Percentiles rank a stretch among this genome's conserved stretches.
Conservation (phyloP, 2,888 invertebrate species). For the Drosophila merina region DNA sequence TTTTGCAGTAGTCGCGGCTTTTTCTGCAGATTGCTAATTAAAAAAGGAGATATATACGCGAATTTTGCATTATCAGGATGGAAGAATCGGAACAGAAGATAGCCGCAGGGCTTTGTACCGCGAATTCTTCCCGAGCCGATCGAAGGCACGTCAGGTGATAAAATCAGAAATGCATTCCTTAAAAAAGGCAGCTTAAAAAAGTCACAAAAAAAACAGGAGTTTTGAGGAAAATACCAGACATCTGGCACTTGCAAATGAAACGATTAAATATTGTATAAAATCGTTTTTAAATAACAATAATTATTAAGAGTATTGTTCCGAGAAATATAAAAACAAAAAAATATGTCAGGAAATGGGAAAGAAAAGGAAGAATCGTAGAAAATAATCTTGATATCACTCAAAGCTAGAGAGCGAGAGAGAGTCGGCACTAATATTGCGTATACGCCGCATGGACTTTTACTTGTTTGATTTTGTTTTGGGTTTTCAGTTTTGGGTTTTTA, state of each 20-base stretch:
- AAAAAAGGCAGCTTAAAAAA: conserved; percentile 40
- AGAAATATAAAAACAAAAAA: conserved; percentile 10
- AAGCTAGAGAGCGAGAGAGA: conserved; percentile 1
- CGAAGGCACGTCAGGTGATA: conserved; percentile 58
- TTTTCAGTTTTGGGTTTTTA: conserved; percentile 14
- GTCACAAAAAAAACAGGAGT: too few relatives aligned
- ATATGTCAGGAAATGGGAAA: background rate
- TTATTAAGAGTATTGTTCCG: conserved; percentile 31
- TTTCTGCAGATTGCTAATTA: conserved; percentile 41
- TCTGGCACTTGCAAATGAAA: conserved; percentile 34
- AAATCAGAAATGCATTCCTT: conserved; percentile 63
- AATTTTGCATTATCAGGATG: conserved; percentile 36
- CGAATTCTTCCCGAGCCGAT: conserved; percentile 46
- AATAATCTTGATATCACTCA: background rate
- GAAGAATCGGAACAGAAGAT: conserved; percentile 30
- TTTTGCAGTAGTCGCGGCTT: conserved; percentile 48
- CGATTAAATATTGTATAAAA: conserved; percentile 28
- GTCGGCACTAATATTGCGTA: conserved; percentile 36
- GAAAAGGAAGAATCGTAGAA: background rate
- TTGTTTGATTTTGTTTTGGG: conserved; percentile 30
- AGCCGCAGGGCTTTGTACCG: conserved; percentile 13
- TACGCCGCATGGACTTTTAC: conserved; percentile 54
- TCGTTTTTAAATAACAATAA: conserved; percentile 47
- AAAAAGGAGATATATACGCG: conserved; percentile 40
- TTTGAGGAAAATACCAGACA: conserved; percentile 14